phyloP scores from a whole-genome alignment of 2,888 invertebrate species.

The Rhodophaea formosa region DNA sequence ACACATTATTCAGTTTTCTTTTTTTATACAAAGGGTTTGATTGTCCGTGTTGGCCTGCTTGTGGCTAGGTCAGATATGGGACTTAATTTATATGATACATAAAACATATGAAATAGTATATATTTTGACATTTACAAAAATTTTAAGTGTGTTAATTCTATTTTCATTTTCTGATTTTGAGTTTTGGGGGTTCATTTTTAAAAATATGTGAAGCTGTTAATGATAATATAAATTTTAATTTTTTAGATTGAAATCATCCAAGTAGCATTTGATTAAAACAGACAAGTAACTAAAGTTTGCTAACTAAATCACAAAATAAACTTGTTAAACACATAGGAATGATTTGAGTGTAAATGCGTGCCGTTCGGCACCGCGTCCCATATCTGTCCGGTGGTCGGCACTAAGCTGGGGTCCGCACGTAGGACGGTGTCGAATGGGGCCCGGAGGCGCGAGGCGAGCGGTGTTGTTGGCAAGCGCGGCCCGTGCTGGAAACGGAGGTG shows the following conservation, averaged over 20 bases:
- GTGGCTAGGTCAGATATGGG: slow-evolving; percentile 63
- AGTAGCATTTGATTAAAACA: no score
- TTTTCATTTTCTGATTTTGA: not conserved
- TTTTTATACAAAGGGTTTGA: slow-evolving; percentile 56
- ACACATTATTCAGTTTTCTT: slow-evolving; percentile 52
- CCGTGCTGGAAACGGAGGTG: slow-evolving; percentile 79
- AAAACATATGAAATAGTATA: not conserved
- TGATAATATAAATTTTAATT: no score
- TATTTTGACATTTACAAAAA: not conserved
- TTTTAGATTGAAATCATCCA: no score
- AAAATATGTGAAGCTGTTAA: no score
- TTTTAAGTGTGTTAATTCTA: not conserved
- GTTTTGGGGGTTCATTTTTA: not conserved
- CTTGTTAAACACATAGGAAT: no score
- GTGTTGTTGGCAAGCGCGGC: slow-evolving; percentile 79
- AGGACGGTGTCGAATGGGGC: slow-evolving; percentile 78
- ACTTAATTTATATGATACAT: slow-evolving; percentile 24
- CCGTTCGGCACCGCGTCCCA: slow-evolving; percentile 29
- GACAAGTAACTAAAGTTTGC: no score
- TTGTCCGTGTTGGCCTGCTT: slow-evolving; percentile 67
- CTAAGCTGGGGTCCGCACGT: slow-evolving; percentile 63
- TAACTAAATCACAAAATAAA: no score
- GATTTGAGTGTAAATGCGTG: no score
- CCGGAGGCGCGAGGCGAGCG: slow-evolving; percentile 75
- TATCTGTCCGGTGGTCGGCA: slow-evolving; percentile 39